Base-by-base conservation (phyloP, 35 echinoderm and acorn worm genomes). In the Strongylocentrotus purpuratus region DNA sequence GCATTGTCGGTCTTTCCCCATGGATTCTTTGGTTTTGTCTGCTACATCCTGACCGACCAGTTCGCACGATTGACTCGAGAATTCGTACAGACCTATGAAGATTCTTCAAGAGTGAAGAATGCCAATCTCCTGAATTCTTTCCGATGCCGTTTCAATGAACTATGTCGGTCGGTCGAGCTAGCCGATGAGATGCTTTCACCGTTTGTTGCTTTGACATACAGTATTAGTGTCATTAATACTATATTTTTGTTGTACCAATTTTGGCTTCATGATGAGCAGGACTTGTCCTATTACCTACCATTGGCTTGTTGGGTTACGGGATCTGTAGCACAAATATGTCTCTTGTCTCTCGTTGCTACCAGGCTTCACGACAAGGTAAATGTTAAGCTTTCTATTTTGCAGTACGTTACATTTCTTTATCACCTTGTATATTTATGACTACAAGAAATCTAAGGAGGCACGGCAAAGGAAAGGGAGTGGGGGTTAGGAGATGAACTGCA, bases 141-240 rank as follows among this genome's bases (percentile, higher is more conserved):
- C 45, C 87, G 87, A 25, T 46, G 45, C 14, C 87, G 32, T 10
- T 89, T 45, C 45, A 89, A 89, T 28, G 25, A 45, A 6, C 87
- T 89, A 17, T 89, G 87, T 89, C 32, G 12, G 4, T 89, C 87
- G 12, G 87, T 89, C 9, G 87, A 89, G 45, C 33, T 89, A 31
- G 45, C 87, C 33, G 87, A 89, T 89, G 45, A 33, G 7, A 89
- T 89, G 87, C 45, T 89, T 35, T 89, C 87, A 2, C 87, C 87
- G 0, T 46, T 33, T 46, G 45, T 41, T 89, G 87, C 87, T 41
- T 15, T 45, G 32, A 25, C 87, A 28, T 89, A 89, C 31, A 45
- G 12, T 13, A 2, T 46, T 2, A 1, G 0, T 28, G 9, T 89
- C 32, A 10, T 31, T 18, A 89, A 89, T 89, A 46, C 33, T 31